phyloP scores from a whole-genome alignment of 2,113 vertebrate species.

The Pantherophis guttatus region DNA sequence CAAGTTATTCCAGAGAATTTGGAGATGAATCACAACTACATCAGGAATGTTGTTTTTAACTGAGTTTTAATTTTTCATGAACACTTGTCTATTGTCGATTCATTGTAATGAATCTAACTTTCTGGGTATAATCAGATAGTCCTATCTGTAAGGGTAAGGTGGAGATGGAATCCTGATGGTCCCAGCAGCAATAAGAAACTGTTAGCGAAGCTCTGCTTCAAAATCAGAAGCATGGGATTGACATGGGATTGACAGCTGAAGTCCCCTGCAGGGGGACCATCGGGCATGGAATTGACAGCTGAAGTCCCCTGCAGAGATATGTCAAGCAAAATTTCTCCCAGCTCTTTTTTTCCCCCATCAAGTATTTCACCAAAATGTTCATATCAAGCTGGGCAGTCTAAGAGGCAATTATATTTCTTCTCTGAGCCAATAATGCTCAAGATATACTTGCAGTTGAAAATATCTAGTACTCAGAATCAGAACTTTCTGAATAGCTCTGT shows the following conservation, averaged over 20 bases:
- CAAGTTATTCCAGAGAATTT: background rate
- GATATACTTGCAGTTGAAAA: background rate
- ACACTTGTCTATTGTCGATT: background rate
- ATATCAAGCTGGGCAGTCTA: background rate
- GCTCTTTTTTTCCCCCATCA: background rate
- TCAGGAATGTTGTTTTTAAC: background rate
- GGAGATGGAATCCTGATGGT: background rate
- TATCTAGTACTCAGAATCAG: background rate
- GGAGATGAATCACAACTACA: background rate
- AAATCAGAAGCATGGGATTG: too few species aligned
- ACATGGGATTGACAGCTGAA: background rate
- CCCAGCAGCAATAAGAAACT: background rate
- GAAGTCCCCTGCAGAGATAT: background rate
- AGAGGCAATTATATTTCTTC: background rate
- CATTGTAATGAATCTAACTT: background rate
- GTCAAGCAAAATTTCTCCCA: background rate
- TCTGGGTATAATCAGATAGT: background rate
- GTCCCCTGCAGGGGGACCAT: too few species aligned
- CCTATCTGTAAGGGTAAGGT: background rate
- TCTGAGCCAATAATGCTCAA: background rate
- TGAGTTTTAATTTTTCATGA: background rate
- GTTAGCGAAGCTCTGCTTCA: background rate
- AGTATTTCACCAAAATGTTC: background rate
- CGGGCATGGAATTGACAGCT: background rate
- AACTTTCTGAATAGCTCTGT: background rate